Percentiles rank a stretch among this genome's conserved stretches.
Evolutionary conservation across 1,140 invertebrate genomes (phyloP).

Genomic region (Sinella curviseta): DNA sequence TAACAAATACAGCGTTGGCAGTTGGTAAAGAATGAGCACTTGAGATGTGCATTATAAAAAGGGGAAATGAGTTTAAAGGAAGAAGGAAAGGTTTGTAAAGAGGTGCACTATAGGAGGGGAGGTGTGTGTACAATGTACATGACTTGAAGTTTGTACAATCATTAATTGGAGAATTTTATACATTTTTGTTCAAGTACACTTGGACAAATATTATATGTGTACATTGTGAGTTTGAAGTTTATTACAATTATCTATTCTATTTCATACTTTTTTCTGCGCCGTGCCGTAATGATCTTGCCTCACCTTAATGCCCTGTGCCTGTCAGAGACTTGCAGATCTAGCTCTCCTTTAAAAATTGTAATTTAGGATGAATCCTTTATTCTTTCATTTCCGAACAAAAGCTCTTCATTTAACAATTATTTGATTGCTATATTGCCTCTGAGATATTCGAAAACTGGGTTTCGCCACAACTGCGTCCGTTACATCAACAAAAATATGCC

Average conservation of each 20-base stretch:
- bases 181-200: conserved; percentile 3
- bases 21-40: neutral
- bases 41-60: too few relatives aligned
- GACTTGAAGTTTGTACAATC: neutral
- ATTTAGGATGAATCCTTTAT: too few relatives aligned
- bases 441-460: neutral
- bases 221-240: too few relatives aligned
- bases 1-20: neutral
- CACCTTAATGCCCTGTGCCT: neutral
- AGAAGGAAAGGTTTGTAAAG: neutral
- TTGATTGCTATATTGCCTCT: neutral
- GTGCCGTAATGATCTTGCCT: neutral
- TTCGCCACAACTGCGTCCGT: too few relatives aligned
- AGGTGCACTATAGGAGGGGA: too few relatives aligned
- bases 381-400: neutral
- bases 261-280: neutral
- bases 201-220: too few relatives aligned
- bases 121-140: too few relatives aligned
- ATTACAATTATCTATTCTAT: too few relatives aligned
- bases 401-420: neutral
- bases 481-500: too few relatives aligned
- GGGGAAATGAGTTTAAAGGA: neutral
- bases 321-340: neutral
- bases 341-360: neutral
- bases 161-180: neutral